Evolutionary conservation across 2,888 invertebrate species (phyloP).

Genomic region (Urechis unicinctus): DNA sequence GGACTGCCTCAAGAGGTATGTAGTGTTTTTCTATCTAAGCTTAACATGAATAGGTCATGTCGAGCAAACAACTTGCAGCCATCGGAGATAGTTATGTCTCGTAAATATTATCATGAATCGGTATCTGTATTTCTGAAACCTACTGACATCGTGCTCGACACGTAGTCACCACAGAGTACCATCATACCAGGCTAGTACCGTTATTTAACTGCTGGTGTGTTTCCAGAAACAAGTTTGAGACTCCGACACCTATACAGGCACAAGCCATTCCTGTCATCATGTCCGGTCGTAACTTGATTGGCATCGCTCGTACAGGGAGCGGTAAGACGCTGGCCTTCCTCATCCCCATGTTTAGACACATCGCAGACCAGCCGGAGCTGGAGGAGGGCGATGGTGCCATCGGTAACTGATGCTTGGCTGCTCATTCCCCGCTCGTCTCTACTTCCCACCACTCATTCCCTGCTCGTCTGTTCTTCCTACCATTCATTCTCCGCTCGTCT

Average conservation of each 20-base stretch:
- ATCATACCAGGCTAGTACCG: not conserved
- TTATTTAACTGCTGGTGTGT: slow-evolving; percentile 6
- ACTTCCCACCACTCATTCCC: no score
- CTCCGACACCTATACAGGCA: slow-evolving; percentile 97
- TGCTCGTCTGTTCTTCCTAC: no score
- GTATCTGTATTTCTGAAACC: no score
- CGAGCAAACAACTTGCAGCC: no score
- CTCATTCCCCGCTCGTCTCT: not conserved
- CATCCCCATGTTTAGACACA: slow-evolving; percentile 94
- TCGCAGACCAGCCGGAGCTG: slow-evolving; percentile 86
- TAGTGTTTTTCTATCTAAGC: slow-evolving; percentile 7
- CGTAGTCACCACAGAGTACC: no score
- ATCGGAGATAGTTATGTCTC: no score
- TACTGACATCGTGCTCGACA: no score
- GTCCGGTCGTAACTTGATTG: slow-evolving; percentile 91
- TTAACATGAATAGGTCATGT: no score
- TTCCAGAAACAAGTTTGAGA: slow-evolving; percentile 67
- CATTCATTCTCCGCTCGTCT: not conserved
- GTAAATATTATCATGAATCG: no score
- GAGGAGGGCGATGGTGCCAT: slow-evolving; percentile 97
- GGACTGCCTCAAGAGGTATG: slow-evolving; percentile 80
- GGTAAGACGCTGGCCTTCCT: slow-evolving; percentile 98
- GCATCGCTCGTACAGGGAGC: slow-evolving; percentile 98
- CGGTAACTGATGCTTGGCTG: slow-evolving; percentile 50
- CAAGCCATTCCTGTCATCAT: slow-evolving; percentile 94